Percentiles rank a stretch among this genome's conserved stretches.
Conservation (phyloP, 2,113 vertebrate species). For the Alosa alosa region DNA sequence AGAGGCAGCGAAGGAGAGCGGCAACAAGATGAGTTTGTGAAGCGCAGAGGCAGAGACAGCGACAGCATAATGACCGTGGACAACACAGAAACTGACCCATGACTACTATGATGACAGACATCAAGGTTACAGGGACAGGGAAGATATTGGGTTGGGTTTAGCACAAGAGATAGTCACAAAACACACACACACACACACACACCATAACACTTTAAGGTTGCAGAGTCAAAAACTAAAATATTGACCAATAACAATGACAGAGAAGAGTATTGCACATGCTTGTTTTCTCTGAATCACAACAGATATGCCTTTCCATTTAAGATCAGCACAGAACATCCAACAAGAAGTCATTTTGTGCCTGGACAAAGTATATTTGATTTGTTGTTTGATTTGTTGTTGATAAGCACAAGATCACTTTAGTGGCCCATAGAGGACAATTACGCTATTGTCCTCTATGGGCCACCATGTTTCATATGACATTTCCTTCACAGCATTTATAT, state of each 20-base stretch:
- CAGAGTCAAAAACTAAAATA: too few relatives aligned
- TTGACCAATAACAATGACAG: neutral
- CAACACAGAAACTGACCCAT: conserved; percentile 16
- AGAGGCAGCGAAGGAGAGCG: neutral
- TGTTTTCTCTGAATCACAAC: neutral
- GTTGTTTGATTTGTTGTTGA: neutral
- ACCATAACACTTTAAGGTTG: neutral
- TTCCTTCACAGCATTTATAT: neutral
- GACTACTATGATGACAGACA: neutral
- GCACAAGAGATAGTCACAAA: neutral
- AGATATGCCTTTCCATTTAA: too few relatives aligned
- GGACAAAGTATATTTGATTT: neutral
- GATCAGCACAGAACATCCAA: too few relatives aligned
- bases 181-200: neutral
- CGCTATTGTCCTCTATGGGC: too few relatives aligned
- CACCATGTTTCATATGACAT: too few relatives aligned
- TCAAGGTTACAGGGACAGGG: conserved; percentile 13
- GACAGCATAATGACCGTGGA: neutral
- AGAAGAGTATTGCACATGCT: neutral
- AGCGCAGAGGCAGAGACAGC: neutral
- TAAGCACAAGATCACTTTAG: too few relatives aligned
- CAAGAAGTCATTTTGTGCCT: neutral
- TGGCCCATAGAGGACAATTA: too few relatives aligned
- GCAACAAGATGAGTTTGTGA: neutral
- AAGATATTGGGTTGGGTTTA: neutral